These are phyloP conservation scores for Bovichtus diacanthus DNA, from an alignment of 2,797 vertebrate species.

Conservation along the genomic window DNA sequence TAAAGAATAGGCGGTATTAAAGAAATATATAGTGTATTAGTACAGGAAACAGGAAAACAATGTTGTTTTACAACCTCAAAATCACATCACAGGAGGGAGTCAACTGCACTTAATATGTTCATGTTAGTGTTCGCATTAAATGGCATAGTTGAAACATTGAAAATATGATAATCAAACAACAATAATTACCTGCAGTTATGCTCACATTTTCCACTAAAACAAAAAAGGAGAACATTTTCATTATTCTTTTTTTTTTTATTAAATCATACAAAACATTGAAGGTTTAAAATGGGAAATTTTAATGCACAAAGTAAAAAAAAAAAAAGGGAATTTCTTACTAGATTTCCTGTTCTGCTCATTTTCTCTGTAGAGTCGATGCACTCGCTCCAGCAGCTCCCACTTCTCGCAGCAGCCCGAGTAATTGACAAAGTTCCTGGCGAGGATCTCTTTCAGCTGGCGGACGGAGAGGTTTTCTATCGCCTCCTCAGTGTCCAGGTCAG, in stretches of 20 bases:
- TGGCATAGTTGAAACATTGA: neutral
- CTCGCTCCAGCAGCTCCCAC: conserved; percentile 98
- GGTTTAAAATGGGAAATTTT: neutral
- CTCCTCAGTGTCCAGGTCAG: conserved; percentile 92
- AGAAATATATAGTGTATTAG: conserved; percentile 56
- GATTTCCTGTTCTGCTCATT: conserved; percentile 94
- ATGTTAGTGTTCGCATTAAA: neutral
- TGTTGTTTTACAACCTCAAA: neutral
- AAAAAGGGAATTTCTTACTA: conserved; percentile 73
- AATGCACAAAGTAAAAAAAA: neutral
- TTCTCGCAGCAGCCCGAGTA: conserved; percentile 99
- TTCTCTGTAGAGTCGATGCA: conserved; percentile 94
- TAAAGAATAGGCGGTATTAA: conserved; percentile 53
- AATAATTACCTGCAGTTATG: conserved; percentile 85
- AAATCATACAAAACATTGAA: neutral
- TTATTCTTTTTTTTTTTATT: conserved; percentile 14
- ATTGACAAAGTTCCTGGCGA: conserved; percentile 97
- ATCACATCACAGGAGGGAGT: neutral
- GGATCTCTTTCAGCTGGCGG: conserved; percentile 97
- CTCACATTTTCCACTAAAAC: conserved; percentile 88
- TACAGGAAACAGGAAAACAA: conserved; percentile 24
- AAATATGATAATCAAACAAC: neutral
- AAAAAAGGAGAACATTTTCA: neutral
- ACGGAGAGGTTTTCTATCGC: conserved; percentile 94
- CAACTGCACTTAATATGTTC: neutral